Base-by-base conservation (phyloP, 2,888 invertebrate genomes). In the Microchrysa polita region DNA sequence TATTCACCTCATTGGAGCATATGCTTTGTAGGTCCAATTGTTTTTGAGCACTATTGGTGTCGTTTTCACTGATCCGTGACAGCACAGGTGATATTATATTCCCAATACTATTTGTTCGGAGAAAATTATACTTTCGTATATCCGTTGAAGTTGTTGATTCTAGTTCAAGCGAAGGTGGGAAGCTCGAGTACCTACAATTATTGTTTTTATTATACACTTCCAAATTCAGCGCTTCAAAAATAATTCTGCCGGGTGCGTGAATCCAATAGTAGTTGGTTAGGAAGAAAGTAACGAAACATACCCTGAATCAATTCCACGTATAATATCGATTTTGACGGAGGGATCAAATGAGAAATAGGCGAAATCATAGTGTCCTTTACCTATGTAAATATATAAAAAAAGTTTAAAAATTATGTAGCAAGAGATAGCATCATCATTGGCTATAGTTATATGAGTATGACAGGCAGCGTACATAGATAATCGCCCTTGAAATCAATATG, bases 271-370 rank as follows among this genome's bases (percentile, higher is more conserved):
- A 48, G 4, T 48, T 40, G 48, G 5, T 53, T 12, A 23, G 10
- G 16, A 44, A 27, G 16, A 16, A 34, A n/a, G n/a, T 67, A 5
- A 27, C 12, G 40, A 40, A 34, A 69, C 40, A 71, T 72, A 76
- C 67, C 77, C 77, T 10, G 77, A 77, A 34, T 77, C 77, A 23
- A 71, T 67, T 12, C 76, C 75, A 7, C 75, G 72, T 20, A 75
- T 63, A 48, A 76, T 74, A 16, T 75, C 67, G 18, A 76, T 74
- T 27, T 73, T 71, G 59, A 72, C 52, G n/a, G 75, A 59, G 22
- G 73, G 75, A 59, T 77, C 74, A 10, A 76, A 14, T 5, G 77
- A 77, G 23, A 75, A 74, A 44, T 74, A 74, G 0, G 77, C 76
- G 10, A 76, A 77, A 61, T 76, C 75, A 69, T 77, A 76, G 65